phyloP scores from a whole-genome alignment of 2,888 invertebrate genomes.

The Lithophane ornitopus region DNA sequence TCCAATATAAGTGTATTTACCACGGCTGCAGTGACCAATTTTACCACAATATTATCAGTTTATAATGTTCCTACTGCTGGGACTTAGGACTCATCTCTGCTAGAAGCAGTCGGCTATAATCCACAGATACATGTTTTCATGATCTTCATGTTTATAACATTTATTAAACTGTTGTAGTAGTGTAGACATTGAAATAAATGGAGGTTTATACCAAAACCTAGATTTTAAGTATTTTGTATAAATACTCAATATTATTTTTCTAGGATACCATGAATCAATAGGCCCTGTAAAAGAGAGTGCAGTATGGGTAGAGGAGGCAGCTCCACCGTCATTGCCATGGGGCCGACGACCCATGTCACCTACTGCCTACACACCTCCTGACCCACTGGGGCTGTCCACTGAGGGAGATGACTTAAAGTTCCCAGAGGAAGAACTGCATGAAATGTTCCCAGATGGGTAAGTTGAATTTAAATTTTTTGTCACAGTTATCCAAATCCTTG shows the following conservation, averaged over 20 bases:
- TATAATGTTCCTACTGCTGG: neutral
- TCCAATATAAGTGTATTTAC: too few relatives aligned
- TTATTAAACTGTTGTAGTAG: neutral
- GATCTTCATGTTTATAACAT: too few relatives aligned
- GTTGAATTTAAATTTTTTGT: neutral
- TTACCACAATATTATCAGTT: neutral
- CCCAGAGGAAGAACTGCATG: constrained; percentile 96
- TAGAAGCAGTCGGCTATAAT: neutral
- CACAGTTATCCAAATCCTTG: neutral
- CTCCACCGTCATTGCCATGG: constrained; percentile 95
- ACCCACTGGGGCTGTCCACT: constrained; percentile 97
- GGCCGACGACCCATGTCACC: constrained; percentile 96
- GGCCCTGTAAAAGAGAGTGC: constrained; percentile 99
- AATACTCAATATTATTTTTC: constrained; percentile 29
- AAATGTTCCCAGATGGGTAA: constrained; percentile 96
- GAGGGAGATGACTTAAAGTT: constrained; percentile 98
- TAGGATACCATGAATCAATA: constrained; percentile 96
- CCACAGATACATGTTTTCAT: too few relatives aligned
- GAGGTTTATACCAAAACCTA: neutral
- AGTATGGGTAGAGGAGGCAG: constrained; percentile 99
- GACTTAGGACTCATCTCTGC: neutral
- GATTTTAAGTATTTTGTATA: neutral
- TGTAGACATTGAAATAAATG: neutral
- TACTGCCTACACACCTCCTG: constrained; percentile 96
- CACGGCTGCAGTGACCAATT: neutral